Evolutionary conservation across 2,113 vertebrate species (phyloP), one percentile per base, ranked within the genome.

Genomic region (Physeter macrocephalus): DNA sequence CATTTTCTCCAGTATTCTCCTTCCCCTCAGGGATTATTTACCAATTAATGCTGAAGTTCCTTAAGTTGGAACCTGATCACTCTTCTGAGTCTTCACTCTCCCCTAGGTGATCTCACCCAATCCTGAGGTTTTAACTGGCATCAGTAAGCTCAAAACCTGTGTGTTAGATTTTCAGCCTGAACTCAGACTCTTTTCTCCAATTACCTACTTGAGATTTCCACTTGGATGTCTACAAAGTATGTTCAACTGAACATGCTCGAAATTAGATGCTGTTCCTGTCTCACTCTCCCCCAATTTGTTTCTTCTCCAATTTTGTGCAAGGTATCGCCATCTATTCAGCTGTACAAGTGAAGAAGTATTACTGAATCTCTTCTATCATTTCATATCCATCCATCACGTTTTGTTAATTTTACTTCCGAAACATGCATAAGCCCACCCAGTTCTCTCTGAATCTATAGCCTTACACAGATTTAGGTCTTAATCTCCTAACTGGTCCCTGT

Each of bases 301-400:
- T 90, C 57, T 71, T 67, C 23, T 49, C 8, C 8, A 46, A 23
- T 90, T 84, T 88, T 71, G 57, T 83, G 46, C 83, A 89, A 78
- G 31, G 41, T 9, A 46, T 27, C 0, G 13, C 31, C 57, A 81
- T 85, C 46, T 62, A 43, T 9, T 75, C 4, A 29, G 31, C 10
- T 34, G 27, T 59, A 36, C 7, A 66, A 88, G 31, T 80, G 29
- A 59, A 88, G 93, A n/a, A 49, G 18, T 34, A 39, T 49, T 34
- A 54, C 34, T 64, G 8, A 25, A 8, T 66, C 46, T 71, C 81
- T 91, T 62, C 41, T 81, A 54, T 39, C 21, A 31, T 1, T 6
- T 88, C 41, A 54, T 13, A 12, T 31, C 61, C 67, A 49, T 75
- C 89, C 31, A 59, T 41, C 27, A 57, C 21, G 14, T 12, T 87